phyloP scores from a whole-genome alignment of 1,140 invertebrate genomes.

The Caenorhabditis remanei region DNA sequence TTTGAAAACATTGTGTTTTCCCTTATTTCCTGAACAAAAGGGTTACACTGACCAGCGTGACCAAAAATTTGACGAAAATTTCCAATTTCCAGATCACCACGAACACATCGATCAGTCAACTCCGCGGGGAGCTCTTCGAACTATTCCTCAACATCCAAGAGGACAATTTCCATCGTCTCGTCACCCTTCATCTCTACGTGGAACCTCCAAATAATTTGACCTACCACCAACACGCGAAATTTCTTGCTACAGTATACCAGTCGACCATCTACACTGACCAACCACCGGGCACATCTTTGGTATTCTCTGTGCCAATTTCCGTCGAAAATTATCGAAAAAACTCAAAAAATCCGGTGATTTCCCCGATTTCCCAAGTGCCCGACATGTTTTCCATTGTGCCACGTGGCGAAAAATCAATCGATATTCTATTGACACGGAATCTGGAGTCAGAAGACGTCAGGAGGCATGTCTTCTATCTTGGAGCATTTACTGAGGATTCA shows the following conservation, averaged over 20 bases:
- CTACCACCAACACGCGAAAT: neutral
- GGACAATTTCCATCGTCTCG: conserved; percentile 5
- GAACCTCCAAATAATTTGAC: neutral
- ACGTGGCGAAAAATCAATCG: neutral
- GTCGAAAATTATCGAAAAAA: neutral
- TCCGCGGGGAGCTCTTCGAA: conserved; percentile 34
- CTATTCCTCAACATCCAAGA: conserved; percentile 26
- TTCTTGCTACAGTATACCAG: conserved; percentile 1
- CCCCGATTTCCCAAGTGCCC: neutral
- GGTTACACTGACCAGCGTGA: too few relatives aligned
- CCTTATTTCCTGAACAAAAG: too few relatives aligned
- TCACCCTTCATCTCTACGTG: conserved; percentile 24
- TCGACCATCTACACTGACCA: neutral
- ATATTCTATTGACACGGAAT: neutral
- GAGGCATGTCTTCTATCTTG: neutral
- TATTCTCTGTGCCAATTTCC: neutral
- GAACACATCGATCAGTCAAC: neutral
- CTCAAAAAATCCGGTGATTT: neutral
- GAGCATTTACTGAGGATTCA: neutral
- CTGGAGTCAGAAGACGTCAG: neutral
- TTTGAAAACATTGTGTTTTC: too few relatives aligned
- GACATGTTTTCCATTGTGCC: neutral
- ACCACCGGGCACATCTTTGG: neutral
- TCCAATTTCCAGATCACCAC: conserved; percentile 21
- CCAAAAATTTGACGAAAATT: too few relatives aligned